phyloP scores from a whole-genome alignment of 1,140 invertebrate genomes.

The Trichonephila clavipes region DNA sequence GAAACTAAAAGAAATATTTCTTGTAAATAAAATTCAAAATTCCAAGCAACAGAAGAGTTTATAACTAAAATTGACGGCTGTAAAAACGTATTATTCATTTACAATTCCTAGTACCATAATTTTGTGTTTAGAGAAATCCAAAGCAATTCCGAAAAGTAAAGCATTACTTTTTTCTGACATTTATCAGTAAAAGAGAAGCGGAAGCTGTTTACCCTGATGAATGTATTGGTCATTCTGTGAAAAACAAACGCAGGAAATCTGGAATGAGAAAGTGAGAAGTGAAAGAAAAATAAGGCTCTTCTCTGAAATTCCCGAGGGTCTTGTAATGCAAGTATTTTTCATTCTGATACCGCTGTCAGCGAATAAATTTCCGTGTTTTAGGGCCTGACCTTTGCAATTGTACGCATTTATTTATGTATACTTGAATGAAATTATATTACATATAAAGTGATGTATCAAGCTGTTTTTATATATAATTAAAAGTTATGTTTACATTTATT shows the following conservation, averaged over 20 bases:
- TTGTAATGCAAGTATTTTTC: conserved; percentile 15
- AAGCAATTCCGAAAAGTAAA: background rate
- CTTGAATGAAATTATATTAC: no score
- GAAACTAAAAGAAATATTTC: no score
- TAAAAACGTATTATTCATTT: no score
- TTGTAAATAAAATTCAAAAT: no score
- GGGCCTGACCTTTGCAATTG: background rate
- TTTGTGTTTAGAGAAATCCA: no score
- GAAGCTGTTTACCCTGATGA: background rate
- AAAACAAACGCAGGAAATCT: background rate
- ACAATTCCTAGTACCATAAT: no score
- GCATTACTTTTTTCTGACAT: background rate
- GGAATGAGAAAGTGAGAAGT: background rate
- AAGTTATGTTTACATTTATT: no score
- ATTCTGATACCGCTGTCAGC: background rate
- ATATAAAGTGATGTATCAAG: no score
- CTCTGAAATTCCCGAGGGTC: background rate
- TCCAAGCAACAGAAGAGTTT: no score
- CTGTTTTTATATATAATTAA: no score
- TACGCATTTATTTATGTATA: no score
- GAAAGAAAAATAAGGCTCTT: background rate
- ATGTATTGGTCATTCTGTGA: background rate
- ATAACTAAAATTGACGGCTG: no score
- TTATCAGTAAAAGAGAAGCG: background rate
- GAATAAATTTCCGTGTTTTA: background rate